Base-by-base conservation (phyloP, 2,113 vertebrate species). In the Sarotherodon lohbergeri region DNA sequence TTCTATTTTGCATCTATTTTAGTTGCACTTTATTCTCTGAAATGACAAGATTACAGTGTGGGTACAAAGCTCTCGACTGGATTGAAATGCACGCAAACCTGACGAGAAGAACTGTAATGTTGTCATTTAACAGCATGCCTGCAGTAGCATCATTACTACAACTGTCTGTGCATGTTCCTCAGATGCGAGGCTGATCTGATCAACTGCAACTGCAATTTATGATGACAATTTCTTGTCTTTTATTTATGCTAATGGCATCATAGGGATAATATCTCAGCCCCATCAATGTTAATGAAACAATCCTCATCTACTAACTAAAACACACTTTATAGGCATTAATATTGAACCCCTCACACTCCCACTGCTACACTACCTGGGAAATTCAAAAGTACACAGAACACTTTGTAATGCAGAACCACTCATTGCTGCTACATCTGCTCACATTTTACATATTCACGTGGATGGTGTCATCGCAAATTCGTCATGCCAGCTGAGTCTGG, bases 401-500 rank as follows among this genome's bases (percentile, higher is more conserved):
- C 17, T 84, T 83, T 80, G 16, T 73, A 80, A 84, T 50, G 52
- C 24, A 84, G 85, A 93, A 22, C 88, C 85, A 85, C 22, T 52
- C 39, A 55, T 14, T 66, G 13, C 39, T 85, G 55, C 87, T 46
- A 79, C 89, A 94, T 93, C 85, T 91, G 93, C 82, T 88, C 43
- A 71, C 54, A 66, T 87, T 90, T 87, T 63, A 68, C 50, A 63
- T 52, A 34, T 83, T 88, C 66, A 87, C 82, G 84, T 95, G 71
- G 61, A 9, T 17, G 19, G 81, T 91, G 90, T 91, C 90, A 87
- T 85, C 52, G 50, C 43, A 50, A 52, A 87, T 95, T 92, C 73
- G 86, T 90, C 82, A 92, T 59, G 81, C 61, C 61, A 79, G 68
- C 83, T 86, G 50, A 85, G 79, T 90, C 55, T 93, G 88, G 86